These are phyloP conservation scores for Falco columbarius DNA, from an alignment of 2,797 vertebrate species.

Conservation along the genomic window DNA sequence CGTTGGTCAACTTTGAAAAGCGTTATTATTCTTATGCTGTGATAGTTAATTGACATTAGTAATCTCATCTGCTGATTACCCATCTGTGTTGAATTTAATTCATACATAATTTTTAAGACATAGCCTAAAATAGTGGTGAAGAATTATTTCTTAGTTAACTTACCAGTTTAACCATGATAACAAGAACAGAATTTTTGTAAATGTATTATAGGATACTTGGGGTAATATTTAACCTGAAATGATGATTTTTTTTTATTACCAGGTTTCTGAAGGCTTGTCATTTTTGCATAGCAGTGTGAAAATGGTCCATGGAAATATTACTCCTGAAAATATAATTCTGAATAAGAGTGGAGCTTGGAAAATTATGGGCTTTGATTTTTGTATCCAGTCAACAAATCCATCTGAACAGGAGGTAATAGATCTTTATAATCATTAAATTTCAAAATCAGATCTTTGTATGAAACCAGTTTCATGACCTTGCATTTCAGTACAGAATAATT, in stretches of 20 bases:
- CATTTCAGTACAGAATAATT: neutral
- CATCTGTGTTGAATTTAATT: neutral
- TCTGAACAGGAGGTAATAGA: constrained; percentile 90
- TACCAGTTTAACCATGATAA: neutral
- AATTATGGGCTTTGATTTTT: constrained; percentile 99
- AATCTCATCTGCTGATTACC: neutral
- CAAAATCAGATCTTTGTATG: neutral
- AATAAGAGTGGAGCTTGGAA: constrained; percentile 99
- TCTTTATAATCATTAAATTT: neutral
- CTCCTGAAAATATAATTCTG: constrained; percentile 93
- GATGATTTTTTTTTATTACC: constrained; percentile 28
- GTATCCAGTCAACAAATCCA: constrained; percentile 91
- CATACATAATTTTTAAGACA: neutral
- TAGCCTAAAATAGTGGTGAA: neutral
- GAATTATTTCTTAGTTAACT: neutral
- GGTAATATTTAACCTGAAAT: constrained; percentile 30
- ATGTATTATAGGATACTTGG: neutral
- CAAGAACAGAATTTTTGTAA: neutral
- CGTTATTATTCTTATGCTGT: neutral
- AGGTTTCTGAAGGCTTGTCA: constrained; percentile 96
- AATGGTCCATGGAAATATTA: constrained; percentile 97
- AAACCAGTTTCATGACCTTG: neutral
- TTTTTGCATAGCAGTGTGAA: constrained; percentile 98
- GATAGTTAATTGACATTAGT: neutral
- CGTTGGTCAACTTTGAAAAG: neutral